Base-by-base conservation (phyloP, 2,888 invertebrate genomes). In the Pammene fasciana region DNA sequence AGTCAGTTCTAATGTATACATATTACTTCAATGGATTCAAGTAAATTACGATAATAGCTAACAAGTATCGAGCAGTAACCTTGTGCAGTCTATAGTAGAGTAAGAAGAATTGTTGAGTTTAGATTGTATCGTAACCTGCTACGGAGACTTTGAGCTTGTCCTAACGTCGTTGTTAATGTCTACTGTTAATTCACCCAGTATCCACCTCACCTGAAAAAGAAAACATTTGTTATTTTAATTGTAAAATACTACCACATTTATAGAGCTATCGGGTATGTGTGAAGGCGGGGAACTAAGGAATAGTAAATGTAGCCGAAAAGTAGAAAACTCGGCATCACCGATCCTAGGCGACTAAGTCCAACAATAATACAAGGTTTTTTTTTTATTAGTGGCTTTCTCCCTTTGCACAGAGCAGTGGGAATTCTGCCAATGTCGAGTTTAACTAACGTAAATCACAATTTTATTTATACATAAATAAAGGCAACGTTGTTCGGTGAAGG, bases 141-240 rank as follows among this genome's bases (percentile, higher is more conserved):
- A 75, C 73, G 68, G 71, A 68, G 64, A 75, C 72, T 76, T 59
- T 76, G 75, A 76, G 75, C 74, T 76, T 78, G 74, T 76, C 66
- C 65, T 66, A 71, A 74, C 73, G 72, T 81, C 76, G 77, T 77
- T 80, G 78, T 77, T 79, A 76, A 72, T 73, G 72, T 65, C 67
- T 71, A 72, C 52, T 65, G 64, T 62, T 71, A 71, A 61, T 76
- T 75, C 77, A 79, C 87, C 88, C 85, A 89, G 84, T 82, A 82
- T 82, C 88, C 87, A 88, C 82, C 86, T 86, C 87, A 85, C 82
- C 90, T 91, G 88, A 71, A 87, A 87, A 62, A 73, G 74, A 38
- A 55, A 16, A 11, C 0, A 45, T 14, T 38, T 38, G 13, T 61
- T 61, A 50, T 45, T 26, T 4, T 0, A 1, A 52, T 43, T 26